Base-by-base conservation (phyloP, 2,888 invertebrate species). In the Portevinia maculata region DNA sequence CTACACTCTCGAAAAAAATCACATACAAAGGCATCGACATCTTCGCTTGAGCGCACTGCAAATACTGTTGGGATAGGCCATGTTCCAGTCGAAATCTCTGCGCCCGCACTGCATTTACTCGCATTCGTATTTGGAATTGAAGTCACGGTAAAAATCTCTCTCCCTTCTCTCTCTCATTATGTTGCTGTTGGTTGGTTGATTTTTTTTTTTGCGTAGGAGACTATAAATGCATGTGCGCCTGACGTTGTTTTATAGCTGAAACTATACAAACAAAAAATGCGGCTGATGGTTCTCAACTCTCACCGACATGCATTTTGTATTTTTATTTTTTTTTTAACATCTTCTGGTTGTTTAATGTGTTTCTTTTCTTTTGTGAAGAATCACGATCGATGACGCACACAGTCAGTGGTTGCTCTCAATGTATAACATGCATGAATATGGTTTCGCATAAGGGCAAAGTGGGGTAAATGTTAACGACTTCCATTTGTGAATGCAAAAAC, bases 11-110 rank as follows among this genome's bases (percentile, higher is more conserved):
- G 19, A 0, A 21, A 62, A 39, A 67, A 62, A 57, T 53, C 73
- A 67, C 52, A 44, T 37, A 60, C 44, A 32, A 57, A 53, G 62
- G 11, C 62, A 46, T 55, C 50, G 69, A 39, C 44, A 37, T 24
- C 44, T 46, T 39, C 62, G 39, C 32, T 52, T 15, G 60, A n/a
- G 53, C 76, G 46, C 81, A 83, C 65, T 71, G 71, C 71, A 78
- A 78, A 73, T 64, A 41, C 62, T 32, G 34, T 83, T 83, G 78
- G 67, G 83, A 78, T 83, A 83, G 83, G 83, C 76, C 79, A 71
- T 76, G 76, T 48, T 46, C 44, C 55, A 15, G 41, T 55, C 46
- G 55, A 37, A 71, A 78, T 73, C 71, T 67, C 46, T 78, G 71
- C 67, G 65, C 52, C 67, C 65, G 78, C 83, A 67, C 48, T 83